Evolutionary conservation across 1,140 invertebrate genomes (phyloP).

Genomic region (Drosophila mojavensis): DNA sequence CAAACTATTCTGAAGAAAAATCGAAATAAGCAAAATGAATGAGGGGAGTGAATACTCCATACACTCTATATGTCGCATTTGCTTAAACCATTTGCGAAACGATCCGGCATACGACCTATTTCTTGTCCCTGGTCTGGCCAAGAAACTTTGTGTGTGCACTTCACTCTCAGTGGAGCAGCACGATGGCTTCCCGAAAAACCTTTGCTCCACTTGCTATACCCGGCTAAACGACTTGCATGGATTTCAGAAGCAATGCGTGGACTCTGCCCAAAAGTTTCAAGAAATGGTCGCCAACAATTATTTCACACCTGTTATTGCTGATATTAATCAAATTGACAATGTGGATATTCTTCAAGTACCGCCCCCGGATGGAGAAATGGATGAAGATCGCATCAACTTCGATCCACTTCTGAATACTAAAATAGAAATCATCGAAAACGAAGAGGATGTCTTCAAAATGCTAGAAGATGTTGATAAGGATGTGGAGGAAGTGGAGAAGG

Average conservation of each 20-base stretch:
- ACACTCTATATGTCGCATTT: slow-evolving; percentile 76
- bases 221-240: slow-evolving; percentile 74
- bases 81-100: slow-evolving; percentile 63
- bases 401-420: slow-evolving; percentile 77
- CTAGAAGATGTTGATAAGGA: slow-evolving; percentile 76
- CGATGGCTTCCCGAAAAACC: slow-evolving; percentile 78
- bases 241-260: slow-evolving; percentile 74
- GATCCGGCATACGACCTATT: slow-evolving; percentile 70
- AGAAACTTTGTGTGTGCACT: slow-evolving; percentile 76
- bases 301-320: slow-evolving; percentile 42
- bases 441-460: slow-evolving; percentile 81
- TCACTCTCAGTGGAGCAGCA: slow-evolving; percentile 72
- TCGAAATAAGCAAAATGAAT: slow-evolving; percentile 50
- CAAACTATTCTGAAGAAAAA: slow-evolving; percentile 20
- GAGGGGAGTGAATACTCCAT: slow-evolving; percentile 73
- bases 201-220: slow-evolving; percentile 70
- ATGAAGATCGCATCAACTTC: slow-evolving; percentile 74
- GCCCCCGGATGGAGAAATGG: slow-evolving; percentile 50
- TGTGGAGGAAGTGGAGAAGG: slow-evolving; percentile 58
- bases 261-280: slow-evolving; percentile 76
- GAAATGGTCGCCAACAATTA: slow-evolving; percentile 73
- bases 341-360: slow-evolving; percentile 60
- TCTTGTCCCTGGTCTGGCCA: slow-evolving; percentile 71
- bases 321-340: slow-evolving; percentile 40
- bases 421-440: slow-evolving; percentile 76